Evolutionary conservation across 2,888 invertebrate species (phyloP).

Genomic region (Stratiomys singularior): DNA sequence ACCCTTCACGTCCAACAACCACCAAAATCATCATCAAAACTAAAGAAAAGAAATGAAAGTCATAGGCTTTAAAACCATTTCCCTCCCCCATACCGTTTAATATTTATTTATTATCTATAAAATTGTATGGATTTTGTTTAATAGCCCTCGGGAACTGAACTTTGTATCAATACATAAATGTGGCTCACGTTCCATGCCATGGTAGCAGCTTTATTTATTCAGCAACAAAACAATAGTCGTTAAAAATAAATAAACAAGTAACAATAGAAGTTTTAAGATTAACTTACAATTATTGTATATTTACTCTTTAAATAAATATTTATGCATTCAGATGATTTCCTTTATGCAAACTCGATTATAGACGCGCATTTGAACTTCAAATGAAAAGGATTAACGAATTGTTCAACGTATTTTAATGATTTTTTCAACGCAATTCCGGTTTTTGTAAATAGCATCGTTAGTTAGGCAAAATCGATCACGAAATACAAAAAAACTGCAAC

Average conservation of each 20-base stretch:
- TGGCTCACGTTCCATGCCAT: constrained; percentile 15
- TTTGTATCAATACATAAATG: constrained; percentile 14
- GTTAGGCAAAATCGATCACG: too few species aligned
- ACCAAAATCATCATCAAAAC: neutral
- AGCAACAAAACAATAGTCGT: constrained; percentile 1
- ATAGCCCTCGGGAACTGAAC: constrained; percentile 12
- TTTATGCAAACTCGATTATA: constrained; percentile 1
- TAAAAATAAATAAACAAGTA: neutral
- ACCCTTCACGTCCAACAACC: too few species aligned
- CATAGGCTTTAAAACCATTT: neutral
- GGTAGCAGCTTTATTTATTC: constrained; percentile 22
- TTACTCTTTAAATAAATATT: neutral
- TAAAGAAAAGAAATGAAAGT: neutral
- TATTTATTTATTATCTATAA: neutral
- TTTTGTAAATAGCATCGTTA: too few species aligned
- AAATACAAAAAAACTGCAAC: too few species aligned
- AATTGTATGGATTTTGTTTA: constrained; percentile 3
- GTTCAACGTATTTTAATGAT: too few species aligned
- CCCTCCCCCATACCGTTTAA: neutral
- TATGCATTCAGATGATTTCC: neutral
- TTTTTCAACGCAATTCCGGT: too few species aligned
- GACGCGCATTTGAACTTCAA: neutral
- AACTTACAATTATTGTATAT: neutral
- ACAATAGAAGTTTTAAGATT: neutral
- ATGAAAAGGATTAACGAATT: neutral